These are phyloP conservation scores for Sinella curviseta DNA, from an alignment of 1,140 invertebrate genomes.

Conservation along the genomic window DNA sequence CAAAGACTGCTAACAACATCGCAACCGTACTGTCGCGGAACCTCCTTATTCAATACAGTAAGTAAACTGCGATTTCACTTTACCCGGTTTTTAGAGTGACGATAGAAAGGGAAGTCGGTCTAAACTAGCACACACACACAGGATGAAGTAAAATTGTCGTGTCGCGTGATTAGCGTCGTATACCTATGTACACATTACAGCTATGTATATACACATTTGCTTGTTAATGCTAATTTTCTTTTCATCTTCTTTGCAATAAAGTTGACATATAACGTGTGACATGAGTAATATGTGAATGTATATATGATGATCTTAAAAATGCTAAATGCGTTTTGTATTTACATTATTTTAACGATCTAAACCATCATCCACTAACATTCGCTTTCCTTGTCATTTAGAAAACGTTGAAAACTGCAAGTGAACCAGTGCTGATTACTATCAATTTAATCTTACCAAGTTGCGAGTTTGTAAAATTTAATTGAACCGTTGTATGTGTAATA, in stretches of 20 bases:
- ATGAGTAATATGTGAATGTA: not conserved
- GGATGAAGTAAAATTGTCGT: not conserved
- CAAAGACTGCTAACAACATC: not conserved
- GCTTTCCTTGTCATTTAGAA: conserved; percentile 12
- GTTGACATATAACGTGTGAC: conserved; percentile 3
- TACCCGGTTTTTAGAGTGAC: not conserved
- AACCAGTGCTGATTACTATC: too few species aligned
- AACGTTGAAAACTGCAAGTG: conserved; percentile 19
- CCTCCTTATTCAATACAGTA: not conserved
- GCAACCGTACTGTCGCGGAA: too few species aligned
- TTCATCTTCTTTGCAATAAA: not conserved
- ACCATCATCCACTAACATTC: not conserved
- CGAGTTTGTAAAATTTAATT: too few species aligned
- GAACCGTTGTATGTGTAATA: too few species aligned
- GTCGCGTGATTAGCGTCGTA: not conserved
- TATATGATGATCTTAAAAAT: not conserved
- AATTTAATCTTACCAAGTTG: too few species aligned
- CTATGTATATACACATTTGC: too few species aligned
- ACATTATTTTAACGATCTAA: not conserved
- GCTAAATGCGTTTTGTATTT: not conserved
- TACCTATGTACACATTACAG: not conserved
- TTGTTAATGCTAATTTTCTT: not conserved
- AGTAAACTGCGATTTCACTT: not conserved
- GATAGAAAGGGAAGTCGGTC: conserved; percentile 13
- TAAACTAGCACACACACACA: conserved; percentile 19